These are phyloP conservation scores for Anoplolepis gracilipes DNA, from an alignment of 1,140 invertebrate genomes.

Conservation along the genomic window DNA sequence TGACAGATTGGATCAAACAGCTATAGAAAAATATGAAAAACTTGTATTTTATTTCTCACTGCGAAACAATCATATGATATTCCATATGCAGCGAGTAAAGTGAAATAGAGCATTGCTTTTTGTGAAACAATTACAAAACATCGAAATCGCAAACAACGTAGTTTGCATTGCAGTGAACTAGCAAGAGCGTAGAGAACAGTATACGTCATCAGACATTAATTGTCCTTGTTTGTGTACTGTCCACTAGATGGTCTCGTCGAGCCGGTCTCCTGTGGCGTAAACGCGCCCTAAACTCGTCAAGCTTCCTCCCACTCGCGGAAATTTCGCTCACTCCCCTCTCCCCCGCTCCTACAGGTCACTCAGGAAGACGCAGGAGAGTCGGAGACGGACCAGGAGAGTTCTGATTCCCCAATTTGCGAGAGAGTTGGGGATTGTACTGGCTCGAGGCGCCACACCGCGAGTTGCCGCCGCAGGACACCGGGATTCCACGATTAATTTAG, in stretches of 20 bases:
- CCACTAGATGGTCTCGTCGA: slow-evolving; percentile 29
- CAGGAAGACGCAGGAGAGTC: slow-evolving; percentile 13
- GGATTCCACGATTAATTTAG: slow-evolving; percentile 75
- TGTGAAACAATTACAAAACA: neutral
- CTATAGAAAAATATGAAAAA: neutral
- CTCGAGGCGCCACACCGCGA: slow-evolving; percentile 44
- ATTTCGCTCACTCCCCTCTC: neutral
- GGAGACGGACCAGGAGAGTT: slow-evolving; percentile 23
- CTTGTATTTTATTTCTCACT: neutral
- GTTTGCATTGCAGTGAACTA: neutral
- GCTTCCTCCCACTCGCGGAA: slow-evolving; percentile 39
- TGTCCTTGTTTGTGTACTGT: slow-evolving; percentile 40
- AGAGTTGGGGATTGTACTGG: slow-evolving; percentile 29
- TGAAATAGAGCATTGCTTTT: neutral
- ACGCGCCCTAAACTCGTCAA: slow-evolving; percentile 51
- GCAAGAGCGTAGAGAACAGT: slow-evolving; percentile 12
- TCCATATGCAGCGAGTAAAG: neutral
- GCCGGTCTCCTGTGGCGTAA: slow-evolving; percentile 42
- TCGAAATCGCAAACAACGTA: neutral
- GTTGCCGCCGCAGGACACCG: neutral
- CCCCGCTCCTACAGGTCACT: neutral
- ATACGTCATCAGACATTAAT: slow-evolving; percentile 52
- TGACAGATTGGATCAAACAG: neutral
- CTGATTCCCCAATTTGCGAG: slow-evolving; percentile 67
- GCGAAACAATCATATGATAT: neutral